phyloP scores from a whole-genome alignment of 1,140 invertebrate species.

The Drosophila biarmipes region DNA sequence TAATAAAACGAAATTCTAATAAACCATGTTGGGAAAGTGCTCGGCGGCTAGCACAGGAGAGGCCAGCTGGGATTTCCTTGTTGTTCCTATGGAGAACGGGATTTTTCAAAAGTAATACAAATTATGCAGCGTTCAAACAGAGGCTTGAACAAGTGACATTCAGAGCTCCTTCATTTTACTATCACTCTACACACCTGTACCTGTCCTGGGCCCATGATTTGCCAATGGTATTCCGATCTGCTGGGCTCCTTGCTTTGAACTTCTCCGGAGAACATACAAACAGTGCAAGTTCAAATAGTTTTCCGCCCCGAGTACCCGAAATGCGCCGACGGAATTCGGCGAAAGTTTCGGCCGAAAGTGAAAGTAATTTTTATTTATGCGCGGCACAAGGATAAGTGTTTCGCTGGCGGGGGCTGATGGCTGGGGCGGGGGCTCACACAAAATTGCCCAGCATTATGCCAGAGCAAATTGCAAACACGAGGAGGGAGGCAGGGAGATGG shows the following conservation, averaged over 20 bases:
- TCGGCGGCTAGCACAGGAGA: no score
- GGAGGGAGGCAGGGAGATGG: slow-evolving; percentile 12
- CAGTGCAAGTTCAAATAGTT: neutral
- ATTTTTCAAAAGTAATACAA: no score
- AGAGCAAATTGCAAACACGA: slow-evolving; percentile 45
- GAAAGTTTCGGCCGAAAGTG: slow-evolving; percentile 46
- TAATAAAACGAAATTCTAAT: slow-evolving; percentile 56
- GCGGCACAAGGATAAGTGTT: slow-evolving; percentile 24
- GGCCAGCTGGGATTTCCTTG: neutral
- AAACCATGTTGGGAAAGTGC: slow-evolving; percentile 16
- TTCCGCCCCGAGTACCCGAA: neutral
- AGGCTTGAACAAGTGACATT: no score
- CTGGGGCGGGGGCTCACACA: slow-evolving; percentile 19
- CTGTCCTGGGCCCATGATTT: no score
- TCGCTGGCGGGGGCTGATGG: neutral
- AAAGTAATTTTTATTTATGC: slow-evolving; percentile 67
- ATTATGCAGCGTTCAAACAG: no score
- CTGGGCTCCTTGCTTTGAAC: neutral
- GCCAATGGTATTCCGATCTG: neutral
- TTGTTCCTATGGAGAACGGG: neutral
- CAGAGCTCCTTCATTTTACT: no score
- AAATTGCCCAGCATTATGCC: slow-evolving; percentile 58
- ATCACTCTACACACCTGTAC: no score
- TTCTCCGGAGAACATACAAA: neutral
- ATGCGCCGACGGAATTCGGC: slow-evolving; percentile 17